These are phyloP conservation scores for Tuta absoluta DNA, from an alignment of 2,888 invertebrate species.

Conservation along the genomic window DNA sequence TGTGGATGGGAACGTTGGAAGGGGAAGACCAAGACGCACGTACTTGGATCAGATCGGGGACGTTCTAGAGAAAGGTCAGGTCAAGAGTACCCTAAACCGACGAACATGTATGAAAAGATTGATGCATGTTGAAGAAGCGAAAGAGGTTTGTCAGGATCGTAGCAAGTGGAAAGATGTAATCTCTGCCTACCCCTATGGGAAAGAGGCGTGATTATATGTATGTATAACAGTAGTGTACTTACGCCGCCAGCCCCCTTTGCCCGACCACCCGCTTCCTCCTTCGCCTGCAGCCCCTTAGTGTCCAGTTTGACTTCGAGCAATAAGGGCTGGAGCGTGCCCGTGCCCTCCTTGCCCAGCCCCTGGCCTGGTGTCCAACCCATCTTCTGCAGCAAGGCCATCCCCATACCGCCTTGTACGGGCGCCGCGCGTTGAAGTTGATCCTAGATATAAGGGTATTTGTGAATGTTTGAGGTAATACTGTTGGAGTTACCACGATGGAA, in stretches of 20 bases:
- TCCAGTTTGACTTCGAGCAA: constrained; percentile 97
- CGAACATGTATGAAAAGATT: no score
- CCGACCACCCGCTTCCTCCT: constrained; percentile 79
- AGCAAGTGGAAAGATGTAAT: no score
- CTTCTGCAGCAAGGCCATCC: constrained; percentile 97
- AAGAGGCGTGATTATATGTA: no score
- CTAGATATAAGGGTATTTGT: constrained; percentile 71
- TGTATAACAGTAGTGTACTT: constrained; percentile 4
- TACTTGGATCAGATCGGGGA: no score
- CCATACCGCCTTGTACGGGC: constrained; percentile 96
- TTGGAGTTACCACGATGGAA: not conserved
- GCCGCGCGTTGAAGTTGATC: constrained; percentile 95
- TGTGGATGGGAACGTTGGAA: no score
- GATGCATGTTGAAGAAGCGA: no score
- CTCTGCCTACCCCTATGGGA: no score
- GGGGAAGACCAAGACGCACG: no score
- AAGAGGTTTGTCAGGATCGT: no score
- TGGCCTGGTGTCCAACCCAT: constrained; percentile 99
- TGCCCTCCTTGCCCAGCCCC: constrained; percentile 97
- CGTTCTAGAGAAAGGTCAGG: no score
- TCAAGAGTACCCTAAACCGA: no score
- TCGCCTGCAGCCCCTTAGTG: constrained; percentile 92
- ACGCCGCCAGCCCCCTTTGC: constrained; percentile 18
- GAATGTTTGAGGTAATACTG: not conserved
- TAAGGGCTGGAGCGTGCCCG: constrained; percentile 94